Base-by-base conservation (phyloP, 2,797 vertebrate genomes). In the Syncerus caffer region DNA sequence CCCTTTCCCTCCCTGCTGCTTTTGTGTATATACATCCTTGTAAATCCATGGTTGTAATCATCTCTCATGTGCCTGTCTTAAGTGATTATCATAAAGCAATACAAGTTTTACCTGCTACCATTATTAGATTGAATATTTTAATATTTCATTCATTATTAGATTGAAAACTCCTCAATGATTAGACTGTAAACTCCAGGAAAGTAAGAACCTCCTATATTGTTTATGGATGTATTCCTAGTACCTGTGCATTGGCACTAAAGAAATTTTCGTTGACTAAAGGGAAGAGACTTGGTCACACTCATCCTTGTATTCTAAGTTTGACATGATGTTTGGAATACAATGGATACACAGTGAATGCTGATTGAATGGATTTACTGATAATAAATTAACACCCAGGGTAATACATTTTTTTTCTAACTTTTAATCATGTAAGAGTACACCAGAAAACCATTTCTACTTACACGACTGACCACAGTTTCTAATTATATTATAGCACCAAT, bases 321-420 rank as follows among this genome's bases (percentile, higher is more conserved):
- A n/a, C 93, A 25, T 60, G 45, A 78, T 58, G n/a, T 95, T 74
- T 95, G 34, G 38, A 90, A 90, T 91, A 58, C 50, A 67, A 57
- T 15, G 97, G 17, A 31, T 55, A 78, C 14, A 83, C 29, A 71
- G 58, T 85, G 93, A 82, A 78, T 91, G n/a, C 90, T 80, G 17
- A 10, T 92, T 87, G 45, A 93, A 86, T 86, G 62, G 14, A 71
- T 90, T 96, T 97, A 51, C 31, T 84, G 82, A 89, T 57, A 93
- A 62, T 90, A 86, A 79, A 78, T 60, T 79, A 96, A 62, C 85
- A 80, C 15, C n/a, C 6, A 60, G 15, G 16, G 6, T 76, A 90
- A 86, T 87, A 84, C 76, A 62, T 42, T 79, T 89, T 82, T 82
- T 80, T 62, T 9, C 58, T 85, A 93, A 89, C 51, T 74, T 94